Evolutionary conservation across 2,797 vertebrate species (phyloP).

Genomic region (Eupleurogrammus muticus): DNA sequence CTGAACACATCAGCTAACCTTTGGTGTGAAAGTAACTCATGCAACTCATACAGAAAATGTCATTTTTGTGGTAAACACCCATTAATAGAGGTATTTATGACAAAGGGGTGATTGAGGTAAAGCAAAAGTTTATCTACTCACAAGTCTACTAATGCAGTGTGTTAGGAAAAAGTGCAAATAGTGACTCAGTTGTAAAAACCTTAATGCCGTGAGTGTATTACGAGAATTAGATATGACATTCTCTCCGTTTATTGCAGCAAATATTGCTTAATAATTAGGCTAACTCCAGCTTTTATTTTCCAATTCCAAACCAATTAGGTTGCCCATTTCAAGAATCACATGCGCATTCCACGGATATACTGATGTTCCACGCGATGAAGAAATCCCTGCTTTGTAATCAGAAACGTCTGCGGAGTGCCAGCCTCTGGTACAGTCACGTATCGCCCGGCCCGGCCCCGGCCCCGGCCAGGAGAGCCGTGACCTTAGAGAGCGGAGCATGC

Average conservation of each 20-base stretch:
- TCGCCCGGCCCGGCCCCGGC: constrained; percentile 1
- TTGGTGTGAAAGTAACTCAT: too few species aligned
- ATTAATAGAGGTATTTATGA: too few species aligned
- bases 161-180: too few species aligned
- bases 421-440: neutral
- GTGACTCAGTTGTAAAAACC: neutral
- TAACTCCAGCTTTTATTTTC: neutral
- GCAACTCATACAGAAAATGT: too few species aligned
- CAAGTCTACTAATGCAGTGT: too few species aligned
- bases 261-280: neutral
- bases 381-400: neutral
- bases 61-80: too few species aligned
- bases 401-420: neutral
- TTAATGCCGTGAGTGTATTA: neutral
- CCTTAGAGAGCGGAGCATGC: constrained; percentile 57
- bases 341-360: neutral
- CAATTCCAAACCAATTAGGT: neutral
- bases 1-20: too few species aligned
- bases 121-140: too few species aligned
- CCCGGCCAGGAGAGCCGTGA: constrained; percentile 48
- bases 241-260: neutral
- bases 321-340: neutral
- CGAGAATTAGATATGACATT: neutral
- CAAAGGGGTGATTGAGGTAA: too few species aligned
- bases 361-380: neutral